phyloP scores from a whole-genome alignment of 2,113 vertebrate species.

The Cololabis saira region DNA sequence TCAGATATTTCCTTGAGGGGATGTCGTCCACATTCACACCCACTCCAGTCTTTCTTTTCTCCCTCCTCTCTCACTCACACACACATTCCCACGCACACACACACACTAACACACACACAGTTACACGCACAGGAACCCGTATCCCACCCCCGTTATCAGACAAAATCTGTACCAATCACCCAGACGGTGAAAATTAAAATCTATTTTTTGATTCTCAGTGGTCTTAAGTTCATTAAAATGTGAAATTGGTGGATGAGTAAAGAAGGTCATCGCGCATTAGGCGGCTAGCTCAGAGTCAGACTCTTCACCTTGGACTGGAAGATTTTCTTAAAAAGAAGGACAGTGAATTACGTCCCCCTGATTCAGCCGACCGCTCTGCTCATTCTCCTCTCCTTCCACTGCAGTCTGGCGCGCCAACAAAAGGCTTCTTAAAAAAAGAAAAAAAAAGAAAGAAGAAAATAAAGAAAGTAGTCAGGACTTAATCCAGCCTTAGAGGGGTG shows the following conservation, averaged over 20 bases:
- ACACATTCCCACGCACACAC: no score
- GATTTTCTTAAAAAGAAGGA: constrained; percentile 59
- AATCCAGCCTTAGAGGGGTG: constrained; percentile 57
- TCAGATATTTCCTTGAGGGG: constrained; percentile 85
- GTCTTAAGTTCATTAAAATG: constrained; percentile 99
- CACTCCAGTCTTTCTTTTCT: constrained; percentile 48
- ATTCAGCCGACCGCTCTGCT: constrained; percentile 37
- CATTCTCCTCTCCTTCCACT: constrained; percentile 33
- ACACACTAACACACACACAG: background rate
- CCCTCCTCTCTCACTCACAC: background rate
- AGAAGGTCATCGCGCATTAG: constrained; percentile 95
- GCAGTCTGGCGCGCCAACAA: constrained; percentile 46
- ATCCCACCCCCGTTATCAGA: constrained; percentile 88
- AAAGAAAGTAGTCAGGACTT: constrained; percentile 3
- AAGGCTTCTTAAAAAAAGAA: constrained; percentile 53
- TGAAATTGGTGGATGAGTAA: constrained; percentile 94
- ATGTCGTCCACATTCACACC: constrained; percentile 87
- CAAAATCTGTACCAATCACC: constrained; percentile 93
- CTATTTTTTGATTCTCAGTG: constrained; percentile 99
- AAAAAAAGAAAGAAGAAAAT: no score
- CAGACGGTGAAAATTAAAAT: constrained; percentile 96
- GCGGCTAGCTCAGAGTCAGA: constrained; percentile 77
- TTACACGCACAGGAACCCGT: constrained; percentile 76
- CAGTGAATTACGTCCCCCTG: constrained; percentile 53
- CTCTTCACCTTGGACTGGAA: constrained; percentile 77